A percentile compares a stretch with the other conserved stretches of the same genome.
phyloP scores from a whole-genome alignment of 2,888 invertebrate species.

The Acheta domesticus region DNA sequence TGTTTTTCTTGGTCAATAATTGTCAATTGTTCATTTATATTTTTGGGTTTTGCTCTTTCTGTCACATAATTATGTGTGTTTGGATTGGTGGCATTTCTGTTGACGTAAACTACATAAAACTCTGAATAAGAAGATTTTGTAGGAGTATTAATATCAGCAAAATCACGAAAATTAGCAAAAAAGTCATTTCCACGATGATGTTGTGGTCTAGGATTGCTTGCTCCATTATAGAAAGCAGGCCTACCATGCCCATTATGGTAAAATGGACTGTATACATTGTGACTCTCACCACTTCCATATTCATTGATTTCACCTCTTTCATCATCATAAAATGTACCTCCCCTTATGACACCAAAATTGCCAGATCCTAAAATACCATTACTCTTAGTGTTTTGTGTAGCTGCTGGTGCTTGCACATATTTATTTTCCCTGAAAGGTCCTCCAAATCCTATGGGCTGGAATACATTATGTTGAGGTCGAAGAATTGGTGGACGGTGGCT shows the following conservation, averaged over 20 bases:
- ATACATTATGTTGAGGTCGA: conserved; percentile 34
- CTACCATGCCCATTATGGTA: conserved; percentile 26
- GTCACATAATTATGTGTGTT: not conserved
- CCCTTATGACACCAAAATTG: conserved; percentile 80
- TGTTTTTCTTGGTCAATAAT: conserved; percentile 61
- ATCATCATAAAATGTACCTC: conserved; percentile 73
- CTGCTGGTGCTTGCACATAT: conserved; percentile 46
- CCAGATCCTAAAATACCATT: conserved; percentile 73
- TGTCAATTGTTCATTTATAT: conserved; percentile 76
- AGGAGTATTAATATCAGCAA: conserved; percentile 84
- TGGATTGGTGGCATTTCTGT: conserved; percentile 62
- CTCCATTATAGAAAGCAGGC: conserved; percentile 45
- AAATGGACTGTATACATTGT: conserved; percentile 45
- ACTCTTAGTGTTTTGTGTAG: conserved; percentile 47
- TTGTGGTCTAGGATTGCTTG: conserved; percentile 69
- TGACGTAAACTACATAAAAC: conserved; percentile 78
- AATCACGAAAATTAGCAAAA: conserved; percentile 85
- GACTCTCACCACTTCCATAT: conserved; percentile 41
- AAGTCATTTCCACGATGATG: conserved; percentile 69
- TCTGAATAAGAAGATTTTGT: conserved; percentile 78
- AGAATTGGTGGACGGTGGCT: conserved; percentile 55
- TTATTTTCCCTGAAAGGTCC: conserved; percentile 46
- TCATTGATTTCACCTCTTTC: conserved; percentile 40
- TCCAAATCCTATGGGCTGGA: conserved; percentile 33
- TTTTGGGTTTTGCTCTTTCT: conserved; percentile 53